phyloP scores from a whole-genome alignment of 2,888 invertebrate species.

The Chesias legatella region DNA sequence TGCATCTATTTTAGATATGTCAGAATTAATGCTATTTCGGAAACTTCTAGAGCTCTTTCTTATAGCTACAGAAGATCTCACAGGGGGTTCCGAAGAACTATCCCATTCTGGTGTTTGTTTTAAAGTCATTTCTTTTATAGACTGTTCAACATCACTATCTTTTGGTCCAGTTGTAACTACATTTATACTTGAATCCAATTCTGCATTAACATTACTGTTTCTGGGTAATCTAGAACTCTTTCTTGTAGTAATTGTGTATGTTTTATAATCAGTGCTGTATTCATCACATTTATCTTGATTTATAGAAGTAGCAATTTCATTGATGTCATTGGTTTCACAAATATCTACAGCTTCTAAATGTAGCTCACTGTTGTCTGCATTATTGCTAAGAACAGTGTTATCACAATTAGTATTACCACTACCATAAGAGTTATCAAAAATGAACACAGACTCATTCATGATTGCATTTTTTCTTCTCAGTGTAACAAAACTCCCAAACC shows the following conservation, averaged over 20 bases:
- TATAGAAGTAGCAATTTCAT: not conserved
- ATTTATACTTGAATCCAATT: conserved; percentile 11
- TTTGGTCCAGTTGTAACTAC: conserved; percentile 10
- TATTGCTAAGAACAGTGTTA: conserved; percentile 47
- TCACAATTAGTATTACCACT: conserved; percentile 50
- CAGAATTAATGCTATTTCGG: conserved; percentile 27
- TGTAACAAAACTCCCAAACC: conserved; percentile 61
- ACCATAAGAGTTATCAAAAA: conserved; percentile 44
- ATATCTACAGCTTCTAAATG: conserved; percentile 2
- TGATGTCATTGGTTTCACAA: not conserved
- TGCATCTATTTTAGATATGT: conserved; percentile 22
- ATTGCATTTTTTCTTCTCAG: conserved; percentile 58
- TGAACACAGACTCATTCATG: conserved; percentile 48
- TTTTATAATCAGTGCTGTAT: conserved; percentile 4
- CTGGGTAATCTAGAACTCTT: conserved; percentile 9
- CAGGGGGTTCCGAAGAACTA: not conserved
- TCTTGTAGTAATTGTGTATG: conserved; percentile 6
- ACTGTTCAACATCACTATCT: not conserved
- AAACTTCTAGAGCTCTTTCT: conserved; percentile 34
- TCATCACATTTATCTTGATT: conserved; percentile 4
- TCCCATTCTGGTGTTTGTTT: not conserved
- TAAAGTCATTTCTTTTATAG: not conserved
- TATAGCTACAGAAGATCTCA: conserved; percentile 20
- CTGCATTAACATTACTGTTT: conserved; percentile 5
- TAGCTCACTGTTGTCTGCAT: conserved; percentile 20